Conservation (phyloP, 2,888 invertebrate species). For the Pinctada fucata region DNA sequence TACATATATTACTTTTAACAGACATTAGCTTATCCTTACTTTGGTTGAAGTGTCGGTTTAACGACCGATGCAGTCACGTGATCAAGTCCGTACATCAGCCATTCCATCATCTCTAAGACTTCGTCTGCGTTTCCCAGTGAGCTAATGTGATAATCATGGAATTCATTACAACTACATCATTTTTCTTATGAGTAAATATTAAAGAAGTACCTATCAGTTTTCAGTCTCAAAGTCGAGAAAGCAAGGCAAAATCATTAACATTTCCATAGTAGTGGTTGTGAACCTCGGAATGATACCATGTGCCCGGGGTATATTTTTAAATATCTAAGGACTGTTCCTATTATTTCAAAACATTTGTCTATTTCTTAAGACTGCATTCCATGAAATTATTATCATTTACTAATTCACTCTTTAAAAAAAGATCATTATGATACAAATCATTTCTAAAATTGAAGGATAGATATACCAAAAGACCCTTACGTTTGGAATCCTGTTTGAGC, state of each 20-base stretch:
- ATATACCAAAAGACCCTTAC: background rate
- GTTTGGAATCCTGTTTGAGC: background rate
- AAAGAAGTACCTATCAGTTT: no score
- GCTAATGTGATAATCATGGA: slow-evolving; percentile 37
- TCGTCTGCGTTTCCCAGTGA: slow-evolving; percentile 38
- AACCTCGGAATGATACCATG: background rate
- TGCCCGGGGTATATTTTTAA: no score
- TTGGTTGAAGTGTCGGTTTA: slow-evolving; percentile 11
- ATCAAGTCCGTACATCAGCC: slow-evolving; percentile 49
- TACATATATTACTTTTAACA: no score
- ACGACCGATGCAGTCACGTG: slow-evolving; percentile 49
- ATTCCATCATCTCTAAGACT: slow-evolving; percentile 46
- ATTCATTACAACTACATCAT: background rate
- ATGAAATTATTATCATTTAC: no score
- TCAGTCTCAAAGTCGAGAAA: no score
- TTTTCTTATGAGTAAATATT: background rate
- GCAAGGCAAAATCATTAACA: no score
- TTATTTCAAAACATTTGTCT: no score
- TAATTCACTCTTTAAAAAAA: background rate
- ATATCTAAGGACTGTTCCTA: no score
- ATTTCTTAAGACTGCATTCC: no score
- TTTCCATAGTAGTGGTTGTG: no score
- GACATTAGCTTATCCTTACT: background rate
- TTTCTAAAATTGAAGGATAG: no score
- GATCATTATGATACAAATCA: background rate